phyloP scores from a whole-genome alignment of 2,888 invertebrate genomes.

The Hirtodrosophila alboralis region DNA sequence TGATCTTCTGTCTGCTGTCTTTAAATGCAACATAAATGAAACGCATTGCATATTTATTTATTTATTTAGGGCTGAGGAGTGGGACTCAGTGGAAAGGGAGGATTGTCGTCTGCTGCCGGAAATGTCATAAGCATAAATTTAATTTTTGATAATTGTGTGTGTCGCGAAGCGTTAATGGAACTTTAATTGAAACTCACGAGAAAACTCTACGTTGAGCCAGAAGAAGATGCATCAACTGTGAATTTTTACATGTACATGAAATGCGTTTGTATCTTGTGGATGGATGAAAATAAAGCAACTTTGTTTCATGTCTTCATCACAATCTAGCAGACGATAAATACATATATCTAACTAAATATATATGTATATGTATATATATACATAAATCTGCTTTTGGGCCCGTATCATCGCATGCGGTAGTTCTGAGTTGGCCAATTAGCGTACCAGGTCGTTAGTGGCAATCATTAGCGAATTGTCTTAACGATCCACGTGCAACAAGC shows the following conservation, averaged over 20 bases:
- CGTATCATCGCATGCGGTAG: constrained; percentile 19
- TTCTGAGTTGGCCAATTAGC: constrained; percentile 64
- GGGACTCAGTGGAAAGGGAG: not conserved
- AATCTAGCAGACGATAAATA: constrained; percentile 14
- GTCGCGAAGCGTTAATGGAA: constrained; percentile 79
- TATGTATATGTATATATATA: not conserved
- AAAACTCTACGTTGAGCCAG: too few relatives aligned
- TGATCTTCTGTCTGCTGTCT: constrained; percentile 68
- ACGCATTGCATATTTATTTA: constrained; percentile 45
- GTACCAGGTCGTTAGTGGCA: constrained; percentile 66
- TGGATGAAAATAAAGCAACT: constrained; percentile 44
- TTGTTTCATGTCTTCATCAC: constrained; percentile 52
- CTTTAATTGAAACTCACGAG: constrained; percentile 76
- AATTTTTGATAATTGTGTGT: constrained; percentile 78
- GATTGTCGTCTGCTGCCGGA: constrained; percentile 58
- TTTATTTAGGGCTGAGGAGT: constrained; percentile 31
- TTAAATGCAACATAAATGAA: constrained; percentile 60
- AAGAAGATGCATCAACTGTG: too few relatives aligned
- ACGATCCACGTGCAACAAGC: constrained; percentile 55
- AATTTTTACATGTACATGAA: constrained; percentile 22
- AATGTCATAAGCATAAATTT: constrained; percentile 77
- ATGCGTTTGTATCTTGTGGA: constrained; percentile 46
- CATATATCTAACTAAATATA: constrained; percentile 9
- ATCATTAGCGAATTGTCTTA: constrained; percentile 72
- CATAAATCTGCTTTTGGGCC: too few relatives aligned